A percentile compares a stretch with the other conserved stretches of the same genome.
These are phyloP conservation scores for Stenotaenia linearis DNA, from an alignment of 2,888 invertebrate genomes.

Conservation along the genomic window DNA sequence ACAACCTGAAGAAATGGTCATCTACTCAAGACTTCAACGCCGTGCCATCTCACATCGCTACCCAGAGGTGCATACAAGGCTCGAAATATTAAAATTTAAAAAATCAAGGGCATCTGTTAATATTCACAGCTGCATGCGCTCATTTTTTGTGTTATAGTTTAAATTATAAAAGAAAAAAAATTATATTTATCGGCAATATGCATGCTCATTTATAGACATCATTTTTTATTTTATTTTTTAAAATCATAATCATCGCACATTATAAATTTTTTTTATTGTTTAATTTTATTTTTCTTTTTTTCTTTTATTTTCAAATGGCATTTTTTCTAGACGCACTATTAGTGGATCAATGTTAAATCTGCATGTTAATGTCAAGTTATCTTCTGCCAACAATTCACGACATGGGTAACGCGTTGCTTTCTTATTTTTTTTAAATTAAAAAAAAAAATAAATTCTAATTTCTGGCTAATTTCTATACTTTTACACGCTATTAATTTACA, in stretches of 20 bases:
- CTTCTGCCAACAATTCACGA: constrained; percentile 42
- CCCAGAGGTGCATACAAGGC: constrained; percentile 28
- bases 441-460: background rate
- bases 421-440: background rate
- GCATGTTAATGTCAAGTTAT: constrained; percentile 44
- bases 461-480: background rate
- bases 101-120: background rate
- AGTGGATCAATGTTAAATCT: constrained; percentile 45
- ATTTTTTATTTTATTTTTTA: too few relatives aligned
- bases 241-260: background rate
- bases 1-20: constrained; percentile 63
- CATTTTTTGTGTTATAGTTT: background rate
- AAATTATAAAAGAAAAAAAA: too few relatives aligned
- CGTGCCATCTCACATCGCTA: constrained; percentile 44
- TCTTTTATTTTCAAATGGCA: background rate
- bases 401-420: constrained; percentile 39
- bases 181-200: background rate
- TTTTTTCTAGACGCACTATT: constrained; percentile 39
- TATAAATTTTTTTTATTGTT: background rate
- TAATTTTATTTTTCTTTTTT: background rate
- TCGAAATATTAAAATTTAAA: background rate
- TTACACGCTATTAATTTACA: constrained; percentile 44
- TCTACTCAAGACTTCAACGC: constrained; percentile 74
- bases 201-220: background rate
- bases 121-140: background rate